Evolutionary conservation across 1,140 invertebrate genomes (phyloP), one percentile per base, ranked within the genome.

Genomic region (Rhizoglyphus robini): DNA sequence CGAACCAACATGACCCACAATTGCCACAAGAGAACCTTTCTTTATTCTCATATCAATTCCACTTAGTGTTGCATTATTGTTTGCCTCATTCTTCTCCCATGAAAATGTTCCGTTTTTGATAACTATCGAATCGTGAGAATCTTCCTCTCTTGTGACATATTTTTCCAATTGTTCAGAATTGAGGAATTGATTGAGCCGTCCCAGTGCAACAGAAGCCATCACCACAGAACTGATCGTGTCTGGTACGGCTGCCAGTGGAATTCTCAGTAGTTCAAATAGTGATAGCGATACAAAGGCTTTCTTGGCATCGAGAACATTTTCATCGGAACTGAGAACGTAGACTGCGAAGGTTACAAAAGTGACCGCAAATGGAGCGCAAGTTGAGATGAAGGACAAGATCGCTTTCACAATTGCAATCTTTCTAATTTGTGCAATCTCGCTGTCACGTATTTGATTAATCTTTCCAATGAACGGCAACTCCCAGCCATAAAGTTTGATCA

Each of bases 141-240:
- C 36, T 63, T 4, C 58, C 63, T 69, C 38, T 67, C 31, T 34
- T 8, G 58, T 66, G n/a, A 51, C 65, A 63, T 68, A 60, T 15
- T 0, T 31, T 62, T 69, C 63, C n/a, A 69, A 29, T 51, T 71
- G 89, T 74, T 90, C 87, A 65, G 81, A 80, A 74, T 90, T 90
- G 84, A 93, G 84, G 76, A 90, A 93, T 76, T 88, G 88, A 73
- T 91, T 90, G 67, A 93, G 84, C 75, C 88, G 81, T 73, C 86
- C 84, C 23, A 89, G 80, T 65, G 86, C 88, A 62, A 90, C 87
- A 71, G 81, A 82, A 13, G 51, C 20, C 11, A 23, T 57, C 11
- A 57, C 51, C 11, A 11, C 8, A 8, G 13, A 13, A 23, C 11
- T 57, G 11, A 57, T 57, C 13, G 23, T 81, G 78, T 38, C n/a